A percentile compares a stretch with the other conserved stretches of the same genome.
phyloP scores from a whole-genome alignment of 2,888 invertebrate genomes.

The Papilio demoleus region DNA sequence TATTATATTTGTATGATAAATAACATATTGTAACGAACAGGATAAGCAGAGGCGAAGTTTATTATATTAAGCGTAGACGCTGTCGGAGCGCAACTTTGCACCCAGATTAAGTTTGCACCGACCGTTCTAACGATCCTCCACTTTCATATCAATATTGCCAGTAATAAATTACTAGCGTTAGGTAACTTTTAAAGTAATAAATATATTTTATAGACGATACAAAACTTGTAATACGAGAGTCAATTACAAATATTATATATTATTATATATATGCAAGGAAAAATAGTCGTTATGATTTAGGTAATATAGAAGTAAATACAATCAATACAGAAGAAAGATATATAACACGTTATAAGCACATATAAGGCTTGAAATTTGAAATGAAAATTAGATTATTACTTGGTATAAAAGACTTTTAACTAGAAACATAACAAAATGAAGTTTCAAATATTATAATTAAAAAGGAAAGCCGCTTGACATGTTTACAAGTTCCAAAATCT shows the following conservation, averaged over 20 bases:
- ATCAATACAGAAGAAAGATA: no score
- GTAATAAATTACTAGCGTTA: conserved; percentile 13
- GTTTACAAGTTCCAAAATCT: conserved; percentile 34
- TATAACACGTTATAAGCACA: no score
- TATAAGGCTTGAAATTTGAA: no score
- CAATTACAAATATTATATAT: no score
- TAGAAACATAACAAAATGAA: conserved; percentile 11
- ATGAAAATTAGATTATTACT: no score
- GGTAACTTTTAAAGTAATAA: not conserved
- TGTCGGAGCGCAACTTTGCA: conserved; percentile 20
- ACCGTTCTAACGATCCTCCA: conserved; percentile 9
- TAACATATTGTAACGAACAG: conserved; percentile 10
- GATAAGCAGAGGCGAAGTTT: conserved; percentile 5
- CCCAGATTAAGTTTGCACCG: conserved; percentile 22
- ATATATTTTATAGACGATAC: not conserved
- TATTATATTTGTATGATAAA: conserved; percentile 8
- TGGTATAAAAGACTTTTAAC: no score
- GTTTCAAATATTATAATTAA: conserved; percentile 27
- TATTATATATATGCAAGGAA: no score
- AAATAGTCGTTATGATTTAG: no score
- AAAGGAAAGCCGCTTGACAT: conserved; percentile 14
- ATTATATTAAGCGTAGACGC: conserved; percentile 12
- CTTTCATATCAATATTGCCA: conserved; percentile 15
- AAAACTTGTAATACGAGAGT: no score
- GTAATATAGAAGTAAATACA: no score